Percentiles rank a stretch among this genome's conserved stretches.
phyloP scores from a whole-genome alignment of 1,140 invertebrate genomes.

The Macrosteles quadrilineatus region DNA sequence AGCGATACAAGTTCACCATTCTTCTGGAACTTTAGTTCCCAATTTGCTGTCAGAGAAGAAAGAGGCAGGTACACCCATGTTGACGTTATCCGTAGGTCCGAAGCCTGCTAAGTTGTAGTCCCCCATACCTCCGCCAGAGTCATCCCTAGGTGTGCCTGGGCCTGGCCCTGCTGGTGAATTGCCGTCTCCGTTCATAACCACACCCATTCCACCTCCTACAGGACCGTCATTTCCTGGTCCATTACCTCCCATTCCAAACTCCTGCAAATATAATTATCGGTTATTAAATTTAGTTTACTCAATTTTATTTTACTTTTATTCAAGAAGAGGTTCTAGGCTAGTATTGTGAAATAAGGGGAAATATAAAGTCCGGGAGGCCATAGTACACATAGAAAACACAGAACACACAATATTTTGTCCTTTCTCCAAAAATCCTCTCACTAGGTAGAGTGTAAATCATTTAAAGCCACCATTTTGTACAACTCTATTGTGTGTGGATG shows the following conservation, averaged over 20 bases:
- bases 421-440: too few relatives aligned
- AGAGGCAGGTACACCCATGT: constrained; percentile 23
- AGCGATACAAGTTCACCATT: constrained; percentile 27
- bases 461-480: too few relatives aligned
- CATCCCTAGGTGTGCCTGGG: constrained; percentile 91
- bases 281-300: too few relatives aligned
- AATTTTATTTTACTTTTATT: too few relatives aligned
- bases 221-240: constrained; percentile 53
- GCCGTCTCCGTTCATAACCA: constrained; percentile 84
- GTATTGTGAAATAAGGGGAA: too few relatives aligned
- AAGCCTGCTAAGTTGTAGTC: constrained; percentile 91
- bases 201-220: constrained; percentile 76
- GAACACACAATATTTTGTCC: too few relatives aligned
- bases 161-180: constrained; percentile 92
- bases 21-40: constrained; percentile 12
- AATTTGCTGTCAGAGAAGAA: constrained; percentile 30
- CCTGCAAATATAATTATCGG: constrained; percentile 53
- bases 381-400: too few relatives aligned
- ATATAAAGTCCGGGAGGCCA: too few relatives aligned
- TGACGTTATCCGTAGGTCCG: constrained; percentile 71
- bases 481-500: too few relatives aligned
- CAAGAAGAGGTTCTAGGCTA: too few relatives aligned
- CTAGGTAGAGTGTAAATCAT: too few relatives aligned
- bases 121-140: constrained; percentile 92
- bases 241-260: constrained; percentile 68